phyloP scores from a whole-genome alignment of 2,888 invertebrate species.

The Neoaliturus tenellus region DNA sequence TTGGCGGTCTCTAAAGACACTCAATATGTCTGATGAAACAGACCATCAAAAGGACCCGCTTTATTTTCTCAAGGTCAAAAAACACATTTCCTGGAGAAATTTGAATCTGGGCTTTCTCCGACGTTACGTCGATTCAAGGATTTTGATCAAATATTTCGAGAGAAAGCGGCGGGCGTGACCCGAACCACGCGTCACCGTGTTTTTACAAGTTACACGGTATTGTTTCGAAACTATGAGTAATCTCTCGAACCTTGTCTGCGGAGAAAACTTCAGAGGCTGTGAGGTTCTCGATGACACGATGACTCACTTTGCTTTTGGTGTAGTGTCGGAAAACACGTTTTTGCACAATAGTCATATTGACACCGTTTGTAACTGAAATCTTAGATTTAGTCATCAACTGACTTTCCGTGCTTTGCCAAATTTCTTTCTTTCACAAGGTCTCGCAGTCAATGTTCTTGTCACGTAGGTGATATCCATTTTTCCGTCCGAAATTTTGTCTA shows the following conservation, averaged over 20 bases:
- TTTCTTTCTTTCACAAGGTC: too few species aligned
- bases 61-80: not conserved
- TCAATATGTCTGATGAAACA: not conserved
- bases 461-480: too few species aligned
- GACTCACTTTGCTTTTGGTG: too few species aligned
- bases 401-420: too few species aligned
- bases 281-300: too few species aligned
- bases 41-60: not conserved
- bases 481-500: too few species aligned
- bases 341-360: too few species aligned
- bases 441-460: too few species aligned
- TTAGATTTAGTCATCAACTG: too few species aligned
- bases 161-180: not conserved
- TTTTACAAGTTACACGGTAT: not conserved
- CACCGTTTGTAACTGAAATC: too few species aligned
- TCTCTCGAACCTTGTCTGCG: not conserved
- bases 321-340: too few species aligned
- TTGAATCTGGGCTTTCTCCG: constrained; percentile 24
- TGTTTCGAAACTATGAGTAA: not conserved
- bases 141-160: constrained; percentile 21
- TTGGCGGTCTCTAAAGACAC: not conserved
- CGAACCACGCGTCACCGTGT: not conserved
- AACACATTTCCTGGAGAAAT: constrained; percentile 33
- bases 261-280: too few species aligned
- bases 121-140: constrained; percentile 27